Evolutionary conservation across 2,888 invertebrate species (phyloP).

Genomic region (Nomada ruficornis): DNA sequence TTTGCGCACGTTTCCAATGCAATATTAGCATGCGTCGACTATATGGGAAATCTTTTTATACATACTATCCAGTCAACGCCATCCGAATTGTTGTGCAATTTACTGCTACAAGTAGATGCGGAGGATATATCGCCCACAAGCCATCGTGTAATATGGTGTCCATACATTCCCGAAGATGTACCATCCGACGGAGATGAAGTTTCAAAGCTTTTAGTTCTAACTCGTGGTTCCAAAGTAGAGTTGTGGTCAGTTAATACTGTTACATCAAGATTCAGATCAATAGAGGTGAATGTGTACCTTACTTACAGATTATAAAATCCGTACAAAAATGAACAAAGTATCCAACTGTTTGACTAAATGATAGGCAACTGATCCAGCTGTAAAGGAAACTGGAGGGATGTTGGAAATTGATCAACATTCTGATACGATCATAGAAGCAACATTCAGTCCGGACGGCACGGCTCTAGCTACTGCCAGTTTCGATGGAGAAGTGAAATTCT

Average conservation of each 20-base stretch:
- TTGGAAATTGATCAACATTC: conserved; percentile 87
- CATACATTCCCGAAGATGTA: conserved; percentile 91
- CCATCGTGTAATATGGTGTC: conserved; percentile 96
- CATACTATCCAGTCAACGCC: conserved; percentile 89
- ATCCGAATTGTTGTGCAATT: conserved; percentile 85
- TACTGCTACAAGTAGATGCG: conserved; percentile 87
- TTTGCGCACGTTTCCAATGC: conserved; percentile 94
- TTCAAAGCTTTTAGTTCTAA: conserved; percentile 92
- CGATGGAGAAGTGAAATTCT: conserved; percentile 96
- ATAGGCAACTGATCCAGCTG: conserved; percentile 76
- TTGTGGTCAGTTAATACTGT: conserved; percentile 79
- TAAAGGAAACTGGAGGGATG: conserved; percentile 78
- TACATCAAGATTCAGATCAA: conserved; percentile 74
- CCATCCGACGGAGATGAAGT: conserved; percentile 87
- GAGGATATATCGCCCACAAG: conserved; percentile 84
- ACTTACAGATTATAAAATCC: conserved; percentile 43
- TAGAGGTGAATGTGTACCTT: conserved; percentile 63
- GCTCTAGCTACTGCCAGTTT: conserved; percentile 95
- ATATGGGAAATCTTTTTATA: conserved; percentile 92
- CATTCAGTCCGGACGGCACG: conserved; percentile 97
- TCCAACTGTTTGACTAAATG: conserved; percentile 56
- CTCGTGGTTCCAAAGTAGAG: conserved; percentile 89
- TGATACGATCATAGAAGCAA: conserved; percentile 91
- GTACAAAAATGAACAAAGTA: conserved; percentile 53
- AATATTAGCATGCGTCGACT: conserved; percentile 94